Base-by-base conservation (phyloP, 2,888 invertebrate genomes). In the Calliopum simillimum region DNA sequence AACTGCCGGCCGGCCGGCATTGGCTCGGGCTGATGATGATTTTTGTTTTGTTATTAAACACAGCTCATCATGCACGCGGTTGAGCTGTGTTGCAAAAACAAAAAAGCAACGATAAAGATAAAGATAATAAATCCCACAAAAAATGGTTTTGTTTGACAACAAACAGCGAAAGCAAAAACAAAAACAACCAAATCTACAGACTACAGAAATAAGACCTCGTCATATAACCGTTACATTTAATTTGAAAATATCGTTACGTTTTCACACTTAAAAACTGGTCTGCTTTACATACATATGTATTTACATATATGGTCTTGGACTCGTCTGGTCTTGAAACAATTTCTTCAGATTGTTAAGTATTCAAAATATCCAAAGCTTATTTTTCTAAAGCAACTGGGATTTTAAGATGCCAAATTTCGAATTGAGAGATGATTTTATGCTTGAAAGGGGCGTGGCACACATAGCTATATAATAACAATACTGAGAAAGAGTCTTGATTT, bases 1-100 rank as follows among this genome's bases (percentile, higher is more conserved):
- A 81, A 80, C 79, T 72, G 81, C 81, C 80, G 81, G 80, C 79
- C 79, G 81, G 79, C 76, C 75, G 56, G 23, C 6, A 23, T 51
- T 56, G n/a, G 12, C 11, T 16, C n/a, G 25, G 21, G 44, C 16
- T 63, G 49, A 63, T 64, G 66, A 41, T 70, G 21, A 21, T 55
- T 33, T 33, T 25, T 33, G 5, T 33, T n/a, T n/a, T 53, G 21
- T 21, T 53, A 49, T 62, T 62, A 46, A 47, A 62, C 47, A 47
- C 46, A 44, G 33, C 49, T 63, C 23, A 63, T 49, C 62, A 63
- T 63, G 62, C 62, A 63, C 47, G 62, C 62, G 62, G 49, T 47
- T n/a, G 62, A 8, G 13, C 25, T 49, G 33, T 33, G 47, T 49
- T 47, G 25, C 62, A 63, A 49, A 23, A 63, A 23, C 3, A 49